Base-by-base conservation (phyloP, 2,888 invertebrate genomes). In the Heliconius cydno region DNA sequence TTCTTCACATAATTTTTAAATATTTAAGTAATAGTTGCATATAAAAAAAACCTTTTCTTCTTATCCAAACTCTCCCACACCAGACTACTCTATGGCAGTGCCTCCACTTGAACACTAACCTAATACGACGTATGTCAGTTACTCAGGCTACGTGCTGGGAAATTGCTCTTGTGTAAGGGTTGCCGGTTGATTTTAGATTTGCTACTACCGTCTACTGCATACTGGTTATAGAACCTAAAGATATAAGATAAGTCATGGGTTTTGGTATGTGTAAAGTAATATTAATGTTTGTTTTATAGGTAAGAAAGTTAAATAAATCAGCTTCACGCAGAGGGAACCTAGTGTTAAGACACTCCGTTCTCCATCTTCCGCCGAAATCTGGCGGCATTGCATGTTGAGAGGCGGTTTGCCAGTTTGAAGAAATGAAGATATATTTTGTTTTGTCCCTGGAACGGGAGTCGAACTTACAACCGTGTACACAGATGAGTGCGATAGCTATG, bases 41-140 rank as follows among this genome's bases (percentile, higher is more conserved):
- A 25, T 4, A 57, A 30, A 30, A 7, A 52, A 52, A 52, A 46
- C 41, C 9, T 41, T 41, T 41, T 41, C 41, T 41, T 71, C 46
- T 52, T 52, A 10, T 12, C 22, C 22, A 30, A 73, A 3, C 28
- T n/a, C 28, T 60, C n/a, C 22, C 72, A 28, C 60, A 72, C 60
- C 15, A 22, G 12, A 15, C 38, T 82, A 82, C 63, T 77, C 84
- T 85, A 80, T 85, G 86, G 82, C 84, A 84, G 25, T 83, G 84
- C 68, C 80, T 81, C 80, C 85, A 84, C 85, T 85, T 84, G 85
- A 83, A 80, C 87, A 87, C 89, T 90, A 89, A 90, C 90, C 89
- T 88, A 91, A 91, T 89, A 86, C 85, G 87, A 84, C 88, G 87
- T 86, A 87, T 87, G 90, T 88, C 90, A 90, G 89, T 87, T 87